A percentile compares a stretch with the other conserved stretches of the same genome.
phyloP scores from a whole-genome alignment of 2,888 invertebrate species.

The Oxytorus armatus region DNA sequence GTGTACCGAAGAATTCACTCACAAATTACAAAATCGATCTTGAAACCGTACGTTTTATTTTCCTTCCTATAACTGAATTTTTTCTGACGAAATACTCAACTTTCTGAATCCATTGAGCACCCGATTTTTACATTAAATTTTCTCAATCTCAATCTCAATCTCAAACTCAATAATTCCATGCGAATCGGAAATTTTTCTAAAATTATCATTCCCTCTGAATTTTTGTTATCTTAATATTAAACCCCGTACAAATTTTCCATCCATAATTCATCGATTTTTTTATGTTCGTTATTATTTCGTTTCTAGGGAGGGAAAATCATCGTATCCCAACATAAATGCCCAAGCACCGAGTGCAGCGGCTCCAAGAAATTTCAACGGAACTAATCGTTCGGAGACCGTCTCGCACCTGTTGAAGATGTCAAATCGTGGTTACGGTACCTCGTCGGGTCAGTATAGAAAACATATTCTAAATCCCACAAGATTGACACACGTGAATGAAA shows the following conservation, averaged over 20 bases:
- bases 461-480: constrained; percentile 55
- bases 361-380: constrained; percentile 81
- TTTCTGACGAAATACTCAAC: too few species aligned
- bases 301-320: constrained; percentile 67
- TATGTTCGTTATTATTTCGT: constrained; percentile 37
- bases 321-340: constrained; percentile 58
- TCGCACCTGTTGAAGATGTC: constrained; percentile 89
- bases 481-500: constrained; percentile 18
- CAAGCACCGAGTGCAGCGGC: constrained; percentile 81
- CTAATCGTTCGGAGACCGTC: constrained; percentile 84
- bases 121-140: too few species aligned
- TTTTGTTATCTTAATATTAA: too few species aligned
- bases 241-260: constrained; percentile 1
- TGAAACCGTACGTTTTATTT: too few species aligned
- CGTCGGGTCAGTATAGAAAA: constrained; percentile 78
- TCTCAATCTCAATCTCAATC: too few species aligned
- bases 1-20: too few species aligned
- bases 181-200: too few species aligned
- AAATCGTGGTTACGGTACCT: constrained; percentile 90
- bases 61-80: too few species aligned
- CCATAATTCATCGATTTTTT: neutral
- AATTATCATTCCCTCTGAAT: too few species aligned
- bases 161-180: too few species aligned
- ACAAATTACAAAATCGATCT: too few species aligned
- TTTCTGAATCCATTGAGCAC: too few species aligned